A percentile compares a stretch with the other conserved stretches of the same genome.
These are phyloP conservation scores for Poliocrania exsul DNA, from an alignment of 2,797 vertebrate genomes.

Conservation along the genomic window DNA sequence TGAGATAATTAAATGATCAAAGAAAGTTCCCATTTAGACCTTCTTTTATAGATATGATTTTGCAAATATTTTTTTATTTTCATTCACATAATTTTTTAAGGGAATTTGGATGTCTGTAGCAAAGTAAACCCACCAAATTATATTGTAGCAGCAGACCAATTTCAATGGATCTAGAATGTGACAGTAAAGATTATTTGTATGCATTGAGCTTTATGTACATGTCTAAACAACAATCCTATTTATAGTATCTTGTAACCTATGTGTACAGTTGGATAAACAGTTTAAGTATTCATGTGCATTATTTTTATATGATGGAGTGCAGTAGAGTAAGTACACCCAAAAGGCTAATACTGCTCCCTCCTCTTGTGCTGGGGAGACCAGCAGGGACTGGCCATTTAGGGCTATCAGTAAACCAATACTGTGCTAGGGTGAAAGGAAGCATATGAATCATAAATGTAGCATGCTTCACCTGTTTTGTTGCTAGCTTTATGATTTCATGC, in stretches of 20 bases:
- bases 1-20: background rate
- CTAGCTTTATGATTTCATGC: constrained; percentile 74
- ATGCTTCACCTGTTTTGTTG: constrained; percentile 75
- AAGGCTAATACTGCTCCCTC: constrained; percentile 65
- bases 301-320: constrained; percentile 63
- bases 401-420: constrained; percentile 51
- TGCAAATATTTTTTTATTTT: background rate
- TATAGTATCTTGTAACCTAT: constrained; percentile 47
- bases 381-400: constrained; percentile 57
- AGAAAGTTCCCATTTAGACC: background rate
- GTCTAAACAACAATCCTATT: constrained; percentile 36
- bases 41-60: background rate
- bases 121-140: background rate
- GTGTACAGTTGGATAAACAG: constrained; percentile 61
- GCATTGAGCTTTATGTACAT: background rate
- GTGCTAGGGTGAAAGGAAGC: constrained; percentile 61
- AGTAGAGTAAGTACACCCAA: constrained; percentile 57
- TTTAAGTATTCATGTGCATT: constrained; percentile 69
- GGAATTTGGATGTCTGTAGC: background rate
- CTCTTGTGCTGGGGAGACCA: constrained; percentile 38
- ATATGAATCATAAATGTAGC: constrained; percentile 71
- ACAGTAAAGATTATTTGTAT: constrained; percentile 24
- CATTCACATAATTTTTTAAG: background rate
- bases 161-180: background rate
- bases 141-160: background rate